phyloP scores from a whole-genome alignment of 2,797 vertebrate species.

The Chaetophractus vellerosus region DNA sequence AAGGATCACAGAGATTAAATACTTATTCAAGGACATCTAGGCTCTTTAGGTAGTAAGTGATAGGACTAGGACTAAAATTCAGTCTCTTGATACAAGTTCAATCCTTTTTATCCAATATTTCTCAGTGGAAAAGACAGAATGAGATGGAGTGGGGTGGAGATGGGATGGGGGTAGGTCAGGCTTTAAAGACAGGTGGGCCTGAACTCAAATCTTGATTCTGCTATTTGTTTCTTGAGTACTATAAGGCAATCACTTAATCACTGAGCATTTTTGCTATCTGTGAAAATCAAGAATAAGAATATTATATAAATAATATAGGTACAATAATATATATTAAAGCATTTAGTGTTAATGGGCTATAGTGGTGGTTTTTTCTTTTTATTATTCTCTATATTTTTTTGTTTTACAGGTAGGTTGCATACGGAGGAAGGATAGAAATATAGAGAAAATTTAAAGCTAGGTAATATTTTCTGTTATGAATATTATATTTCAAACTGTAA shows the following conservation, averaged over 20 bases:
- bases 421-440: background rate
- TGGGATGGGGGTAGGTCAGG: too few relatives aligned
- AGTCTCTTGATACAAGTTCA: background rate
- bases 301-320: background rate
- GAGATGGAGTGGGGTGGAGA: background rate
- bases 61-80: background rate
- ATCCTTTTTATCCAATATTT: background rate
- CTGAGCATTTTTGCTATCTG: background rate
- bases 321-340: background rate
- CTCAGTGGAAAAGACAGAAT: background rate
- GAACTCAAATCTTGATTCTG: conserved; percentile 45
- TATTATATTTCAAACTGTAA: background rate
- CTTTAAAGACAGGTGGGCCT: background rate
- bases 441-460: background rate
- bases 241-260: conserved; percentile 14
- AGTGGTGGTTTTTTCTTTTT: background rate
- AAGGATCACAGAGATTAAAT: background rate
- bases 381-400: background rate
- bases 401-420: background rate
- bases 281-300: conserved; percentile 17
- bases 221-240: background rate
- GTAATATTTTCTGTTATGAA: background rate
- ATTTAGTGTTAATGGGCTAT: background rate
- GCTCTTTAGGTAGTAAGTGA: background rate
- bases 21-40: background rate